Evolutionary conservation across 2,797 vertebrate genomes (phyloP).

Genomic region (Rousettus madagascariensis): DNA sequence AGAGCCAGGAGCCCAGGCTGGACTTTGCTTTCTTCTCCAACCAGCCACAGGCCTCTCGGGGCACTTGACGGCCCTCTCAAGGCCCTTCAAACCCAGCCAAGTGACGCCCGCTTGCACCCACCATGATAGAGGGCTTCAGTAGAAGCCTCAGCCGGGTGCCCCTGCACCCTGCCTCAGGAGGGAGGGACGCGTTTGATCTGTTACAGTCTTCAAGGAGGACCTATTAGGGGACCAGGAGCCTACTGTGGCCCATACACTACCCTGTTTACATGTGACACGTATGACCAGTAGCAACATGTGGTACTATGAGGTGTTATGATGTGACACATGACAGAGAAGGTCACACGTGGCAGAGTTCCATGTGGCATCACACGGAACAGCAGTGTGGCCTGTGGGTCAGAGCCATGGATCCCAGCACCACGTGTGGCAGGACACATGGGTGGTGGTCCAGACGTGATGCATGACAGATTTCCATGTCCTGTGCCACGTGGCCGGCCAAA

Average conservation of each 20-base stretch:
- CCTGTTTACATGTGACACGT: neutral
- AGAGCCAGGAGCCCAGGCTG: conserved; percentile 86
- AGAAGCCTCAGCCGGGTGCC: neutral
- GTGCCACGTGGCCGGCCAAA: neutral
- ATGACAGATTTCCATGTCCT: neutral
- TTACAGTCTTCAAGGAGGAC: neutral
- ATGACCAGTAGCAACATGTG: neutral
- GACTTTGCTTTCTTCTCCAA: conserved; percentile 86
- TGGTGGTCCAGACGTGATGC: neutral
- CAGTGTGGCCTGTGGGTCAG: neutral
- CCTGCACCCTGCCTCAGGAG: neutral
- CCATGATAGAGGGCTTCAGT: neutral
- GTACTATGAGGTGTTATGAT: neutral
- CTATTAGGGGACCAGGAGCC: neutral
- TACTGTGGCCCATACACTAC: neutral
- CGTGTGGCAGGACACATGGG: neutral
- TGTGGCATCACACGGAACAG: neutral
- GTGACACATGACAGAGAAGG: neutral
- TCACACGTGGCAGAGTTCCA: neutral
- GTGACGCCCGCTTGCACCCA: neutral
- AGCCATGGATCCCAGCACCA: neutral
- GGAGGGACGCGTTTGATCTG: accelerated
- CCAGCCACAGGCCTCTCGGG: neutral
- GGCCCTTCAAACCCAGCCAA: neutral
- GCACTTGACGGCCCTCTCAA: neutral